Conservation (phyloP, 2,888 invertebrate species). For the Colletes collaris region DNA sequence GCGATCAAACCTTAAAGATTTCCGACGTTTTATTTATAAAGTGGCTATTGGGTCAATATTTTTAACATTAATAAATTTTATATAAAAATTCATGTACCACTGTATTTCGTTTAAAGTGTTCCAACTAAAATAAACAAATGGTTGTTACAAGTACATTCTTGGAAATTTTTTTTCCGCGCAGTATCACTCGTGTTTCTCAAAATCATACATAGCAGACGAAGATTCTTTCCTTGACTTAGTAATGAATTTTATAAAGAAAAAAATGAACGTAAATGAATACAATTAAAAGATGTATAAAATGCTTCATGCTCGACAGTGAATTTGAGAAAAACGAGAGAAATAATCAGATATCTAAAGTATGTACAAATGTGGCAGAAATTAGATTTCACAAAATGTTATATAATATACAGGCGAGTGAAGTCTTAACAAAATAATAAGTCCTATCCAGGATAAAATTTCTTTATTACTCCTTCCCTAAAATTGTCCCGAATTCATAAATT, state of each 20-base stretch:
- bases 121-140: conserved; percentile 71
- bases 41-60: conserved; percentile 66
- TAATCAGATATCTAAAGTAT: conserved; percentile 65
- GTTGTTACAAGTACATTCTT: conserved; percentile 66
- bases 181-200: conserved; percentile 67
- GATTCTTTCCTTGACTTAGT: conserved; percentile 7
- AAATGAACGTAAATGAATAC: neutral
- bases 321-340: conserved; percentile 71
- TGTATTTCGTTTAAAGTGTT: conserved; percentile 71
- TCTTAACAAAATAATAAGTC: conserved; percentile 73
- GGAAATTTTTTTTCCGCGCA: conserved; percentile 52
- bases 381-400: conserved; percentile 64
- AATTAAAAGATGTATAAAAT: conserved; percentile 3
- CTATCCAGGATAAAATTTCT: conserved; percentile 82
- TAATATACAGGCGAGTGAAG: conserved; percentile 69
- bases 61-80: conserved; percentile 73
- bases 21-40: conserved; percentile 65
- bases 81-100: conserved; percentile 74
- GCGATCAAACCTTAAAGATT: conserved; percentile 67
- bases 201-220: conserved; percentile 55
- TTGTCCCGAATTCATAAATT: conserved; percentile 80
- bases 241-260: conserved; percentile 2
- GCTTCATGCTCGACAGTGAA: conserved; percentile 41
- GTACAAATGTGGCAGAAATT: conserved; percentile 69
- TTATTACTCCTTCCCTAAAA: conserved; percentile 81